A percentile compares a stretch with the other conserved stretches of the same genome.
These are phyloP conservation scores for Meiosimyza platycephala DNA, from an alignment of 2,888 invertebrate genomes.

Conservation along the genomic window DNA sequence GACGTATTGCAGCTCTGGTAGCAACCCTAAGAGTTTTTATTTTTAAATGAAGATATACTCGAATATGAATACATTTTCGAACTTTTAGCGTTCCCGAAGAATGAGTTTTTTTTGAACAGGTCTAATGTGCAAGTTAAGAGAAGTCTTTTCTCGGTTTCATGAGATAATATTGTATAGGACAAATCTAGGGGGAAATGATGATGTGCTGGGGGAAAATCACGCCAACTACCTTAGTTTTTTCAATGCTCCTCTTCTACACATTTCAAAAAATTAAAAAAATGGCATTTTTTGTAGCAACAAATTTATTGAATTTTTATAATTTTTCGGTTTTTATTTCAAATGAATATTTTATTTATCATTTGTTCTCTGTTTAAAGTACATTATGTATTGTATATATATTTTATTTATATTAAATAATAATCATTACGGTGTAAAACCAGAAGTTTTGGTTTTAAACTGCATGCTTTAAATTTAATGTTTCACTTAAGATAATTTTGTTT, in stretches of 20 bases:
- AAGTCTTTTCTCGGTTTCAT: too few relatives aligned
- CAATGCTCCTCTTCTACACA: neutral
- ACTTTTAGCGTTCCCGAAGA: too few relatives aligned
- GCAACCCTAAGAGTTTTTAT: too few relatives aligned
- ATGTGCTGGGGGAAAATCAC: too few relatives aligned
- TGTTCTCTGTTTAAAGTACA: constrained; percentile 39
- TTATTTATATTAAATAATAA: constrained; percentile 36
- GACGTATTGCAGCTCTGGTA: too few relatives aligned
- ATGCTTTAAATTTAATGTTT: constrained; percentile 22
- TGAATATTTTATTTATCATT: constrained; percentile 18
- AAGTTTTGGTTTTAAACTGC: constrained; percentile 14
- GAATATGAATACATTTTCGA: too few relatives aligned
- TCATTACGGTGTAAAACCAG: constrained; percentile 29
- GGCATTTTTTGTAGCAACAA: constrained; percentile 58
- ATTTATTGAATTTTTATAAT: constrained; percentile 60
- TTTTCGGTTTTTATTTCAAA: constrained; percentile 38
- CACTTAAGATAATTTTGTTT: constrained; percentile 19
- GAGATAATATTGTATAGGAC: too few relatives aligned
- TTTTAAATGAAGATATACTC: too few relatives aligned
- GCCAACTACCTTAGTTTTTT: too few relatives aligned
- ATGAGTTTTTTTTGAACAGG: too few relatives aligned
- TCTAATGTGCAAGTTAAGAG: too few relatives aligned
- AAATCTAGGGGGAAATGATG: too few relatives aligned
- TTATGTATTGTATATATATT: constrained; percentile 38
- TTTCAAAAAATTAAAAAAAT: constrained; percentile 35